Base-by-base conservation (phyloP, 1,140 invertebrate species). In the Scaptomyza graminum region DNA sequence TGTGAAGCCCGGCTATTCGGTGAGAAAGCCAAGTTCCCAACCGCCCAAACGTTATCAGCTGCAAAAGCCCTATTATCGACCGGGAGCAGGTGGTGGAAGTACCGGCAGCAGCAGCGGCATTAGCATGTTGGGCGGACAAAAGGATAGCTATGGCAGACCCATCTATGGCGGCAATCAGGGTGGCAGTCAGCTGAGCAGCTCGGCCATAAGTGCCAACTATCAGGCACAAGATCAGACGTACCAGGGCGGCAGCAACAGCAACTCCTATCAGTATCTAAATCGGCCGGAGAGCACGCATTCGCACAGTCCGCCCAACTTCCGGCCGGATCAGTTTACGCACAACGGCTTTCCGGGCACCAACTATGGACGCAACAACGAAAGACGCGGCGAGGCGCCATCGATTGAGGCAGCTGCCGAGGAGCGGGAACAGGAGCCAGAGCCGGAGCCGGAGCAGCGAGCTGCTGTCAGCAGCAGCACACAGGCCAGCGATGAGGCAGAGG, bases 1-100 rank as follows among this genome's bases (percentile, higher is more conserved):
- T 91, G 95, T 96, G 0, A 91, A 91, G 47, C 91, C 79, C 15
- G 82, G 88, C 9, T 91, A 90, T 55, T 91, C 89, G 1, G 77
- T 91, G 15, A 76, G 90, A 18, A 91, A 91, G 39, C 91, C 91
- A 13, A 90, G 88, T 25, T 68, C 65, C n/a, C 91, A 91, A 60
- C 91, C 91, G 25, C 87, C 91, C 12, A 91, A 92, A 41, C 80
- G 90, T 5, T 91, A 92, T 39, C 88, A 91, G 28, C 73, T 91
- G 18, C 90, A 91, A 51, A 91, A 91, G 49, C 90, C 90, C 13
- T 91, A 82, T 71, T 91, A 91, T 50, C 73, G 90, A 5, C 90
- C 90, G 0, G 57, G 68, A 5, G n/a, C 65, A 2, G 65, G 64
- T 0, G 50, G 65, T 22, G 31, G 63, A 34, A 47, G 72, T 2